Evolutionary conservation across 1,140 invertebrate species (phyloP).

Genomic region (Catajapyx aquilonaris): DNA sequence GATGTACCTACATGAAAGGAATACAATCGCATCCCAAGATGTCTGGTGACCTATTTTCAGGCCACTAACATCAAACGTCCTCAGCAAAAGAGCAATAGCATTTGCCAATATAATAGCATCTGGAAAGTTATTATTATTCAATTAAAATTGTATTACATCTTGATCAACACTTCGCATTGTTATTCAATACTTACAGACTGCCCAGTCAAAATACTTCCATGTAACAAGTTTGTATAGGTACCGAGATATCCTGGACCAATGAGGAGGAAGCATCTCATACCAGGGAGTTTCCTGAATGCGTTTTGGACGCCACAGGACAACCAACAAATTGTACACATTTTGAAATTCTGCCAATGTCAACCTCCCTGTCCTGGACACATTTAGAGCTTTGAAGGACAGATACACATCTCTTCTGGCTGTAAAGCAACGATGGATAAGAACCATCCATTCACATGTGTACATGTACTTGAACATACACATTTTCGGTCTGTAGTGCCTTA

Average conservation of each 20-base stretch:
- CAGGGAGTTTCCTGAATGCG: conserved; percentile 31
- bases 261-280: conserved; percentile 38
- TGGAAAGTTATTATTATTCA: conserved; percentile 19
- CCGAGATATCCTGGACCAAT: conserved; percentile 35
- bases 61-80: conserved; percentile 25
- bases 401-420: conserved; percentile 51
- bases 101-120: conserved; percentile 42
- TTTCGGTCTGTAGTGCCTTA: conserved; percentile 53
- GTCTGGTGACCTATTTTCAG: too few relatives aligned
- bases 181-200: conserved; percentile 39
- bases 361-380: conserved; percentile 37
- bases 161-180: conserved; percentile 5
- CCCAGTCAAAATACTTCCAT: conserved; percentile 46
- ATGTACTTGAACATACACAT: conserved; percentile 31
- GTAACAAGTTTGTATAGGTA: conserved; percentile 36
- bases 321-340: conserved; percentile 47
- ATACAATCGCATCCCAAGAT: conserved; percentile 51
- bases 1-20: conserved; percentile 35
- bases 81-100: conserved; percentile 40
- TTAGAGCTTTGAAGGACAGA: conserved; percentile 60
- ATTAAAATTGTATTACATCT: conserved; percentile 1
- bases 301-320: conserved; percentile 45
- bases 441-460: not conserved
- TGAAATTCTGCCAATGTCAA: conserved; percentile 54
- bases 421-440: conserved; percentile 10